phyloP scores from a whole-genome alignment of 2,113 vertebrate species.

The Cercopithecus mona region DNA sequence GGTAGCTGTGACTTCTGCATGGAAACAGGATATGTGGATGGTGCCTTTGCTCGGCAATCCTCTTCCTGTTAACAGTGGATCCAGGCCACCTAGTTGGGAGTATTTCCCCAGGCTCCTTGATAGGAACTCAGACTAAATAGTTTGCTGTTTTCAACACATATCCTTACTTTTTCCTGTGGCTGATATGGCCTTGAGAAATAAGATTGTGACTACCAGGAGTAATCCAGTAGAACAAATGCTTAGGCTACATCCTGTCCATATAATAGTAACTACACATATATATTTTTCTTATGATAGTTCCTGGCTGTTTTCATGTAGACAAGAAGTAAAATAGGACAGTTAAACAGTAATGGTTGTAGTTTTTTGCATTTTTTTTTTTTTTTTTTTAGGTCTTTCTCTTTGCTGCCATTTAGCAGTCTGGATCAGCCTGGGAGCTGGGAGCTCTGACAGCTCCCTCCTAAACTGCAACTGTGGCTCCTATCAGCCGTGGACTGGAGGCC shows the following conservation, averaged over 20 bases:
- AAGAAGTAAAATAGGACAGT: not conserved
- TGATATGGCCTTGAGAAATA: not conserved
- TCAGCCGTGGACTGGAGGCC: fast-evolving
- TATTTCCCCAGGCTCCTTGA: not conserved
- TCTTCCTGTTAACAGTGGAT: not conserved
- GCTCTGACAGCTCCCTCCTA: not conserved
- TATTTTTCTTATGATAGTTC: not conserved
- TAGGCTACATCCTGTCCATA: not conserved
- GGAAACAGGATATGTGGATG: fast-evolving
- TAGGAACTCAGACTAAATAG: not conserved
- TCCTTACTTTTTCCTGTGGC: not conserved
- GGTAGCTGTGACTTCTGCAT: not conserved
- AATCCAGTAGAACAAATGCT: not conserved
- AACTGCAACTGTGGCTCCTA: not conserved
- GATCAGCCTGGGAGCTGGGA: not conserved
- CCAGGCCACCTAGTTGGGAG: not conserved
- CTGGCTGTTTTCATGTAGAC: not conserved
- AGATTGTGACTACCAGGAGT: not conserved
- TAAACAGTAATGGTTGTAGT: not conserved
- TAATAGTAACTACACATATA: not conserved
- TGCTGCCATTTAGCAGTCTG: not conserved
- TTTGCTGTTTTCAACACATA: not conserved
- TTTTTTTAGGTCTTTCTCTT: not conserved
- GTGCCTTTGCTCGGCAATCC: not conserved
- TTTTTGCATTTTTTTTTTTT: not conserved